phyloP scores from a whole-genome alignment of 2,113 vertebrate species.

The Podarcis raffonei region DNA sequence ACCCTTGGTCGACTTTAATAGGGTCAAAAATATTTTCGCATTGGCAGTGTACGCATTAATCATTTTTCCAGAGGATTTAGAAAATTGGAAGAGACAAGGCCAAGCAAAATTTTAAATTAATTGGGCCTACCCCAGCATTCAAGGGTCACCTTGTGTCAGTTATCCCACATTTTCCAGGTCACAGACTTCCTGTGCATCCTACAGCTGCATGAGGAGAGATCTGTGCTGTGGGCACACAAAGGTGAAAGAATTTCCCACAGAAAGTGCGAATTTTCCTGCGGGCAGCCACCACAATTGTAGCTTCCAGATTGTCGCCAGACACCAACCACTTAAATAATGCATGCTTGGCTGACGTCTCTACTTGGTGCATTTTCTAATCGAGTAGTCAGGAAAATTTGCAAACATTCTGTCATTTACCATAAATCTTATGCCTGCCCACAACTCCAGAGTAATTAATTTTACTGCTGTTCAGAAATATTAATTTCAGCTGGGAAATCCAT shows the following conservation, averaged over 20 bases:
- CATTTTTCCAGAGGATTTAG: constrained; percentile 96
- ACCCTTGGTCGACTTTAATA: constrained; percentile 99
- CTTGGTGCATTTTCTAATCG: constrained; percentile 80
- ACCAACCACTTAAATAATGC: constrained; percentile 84
- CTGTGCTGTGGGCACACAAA: constrained; percentile 80
- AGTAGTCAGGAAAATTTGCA: constrained; percentile 81
- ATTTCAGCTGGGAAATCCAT: constrained; percentile 68
- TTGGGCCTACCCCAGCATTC: constrained; percentile 86
- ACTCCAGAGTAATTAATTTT: constrained; percentile 78
- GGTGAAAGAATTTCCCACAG: constrained; percentile 85
- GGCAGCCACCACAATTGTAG: constrained; percentile 79
- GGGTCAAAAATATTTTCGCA: constrained; percentile 98
- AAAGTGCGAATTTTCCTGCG: constrained; percentile 82
- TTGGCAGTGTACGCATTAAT: constrained; percentile 93
- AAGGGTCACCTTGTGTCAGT: constrained; percentile 87
- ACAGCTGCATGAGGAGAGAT: constrained; percentile 80
- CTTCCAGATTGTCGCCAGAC: constrained; percentile 81
- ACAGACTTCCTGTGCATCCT: constrained; percentile 81
- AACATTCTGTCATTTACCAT: constrained; percentile 81
- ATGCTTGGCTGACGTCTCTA: constrained; percentile 75
- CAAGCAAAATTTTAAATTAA: constrained; percentile 95
- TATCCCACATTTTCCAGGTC: constrained; percentile 89
- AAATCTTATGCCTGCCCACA: constrained; percentile 85
- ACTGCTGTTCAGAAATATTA: constrained; percentile 75
- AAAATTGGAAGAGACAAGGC: constrained; percentile 95